These are phyloP conservation scores for Atlantisia rogersi DNA, from an alignment of 2,113 vertebrate species.

Conservation along the genomic window DNA sequence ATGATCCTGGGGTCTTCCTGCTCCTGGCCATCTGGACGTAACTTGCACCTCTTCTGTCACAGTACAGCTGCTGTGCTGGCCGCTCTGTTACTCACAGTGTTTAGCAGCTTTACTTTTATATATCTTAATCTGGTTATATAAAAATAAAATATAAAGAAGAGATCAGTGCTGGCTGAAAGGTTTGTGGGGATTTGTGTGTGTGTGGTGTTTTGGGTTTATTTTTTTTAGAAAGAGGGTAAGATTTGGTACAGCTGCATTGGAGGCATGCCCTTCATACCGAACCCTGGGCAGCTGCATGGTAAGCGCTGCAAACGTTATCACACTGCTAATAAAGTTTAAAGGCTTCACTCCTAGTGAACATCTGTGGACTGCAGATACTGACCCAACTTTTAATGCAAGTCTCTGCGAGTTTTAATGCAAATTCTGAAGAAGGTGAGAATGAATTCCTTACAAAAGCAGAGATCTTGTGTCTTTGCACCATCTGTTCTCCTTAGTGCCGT, in stretches of 20 bases:
- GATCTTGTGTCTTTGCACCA: background rate
- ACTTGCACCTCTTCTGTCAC: accelerated
- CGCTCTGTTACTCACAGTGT: background rate
- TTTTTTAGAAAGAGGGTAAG: background rate
- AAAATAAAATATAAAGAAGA: background rate
- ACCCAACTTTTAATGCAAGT: background rate
- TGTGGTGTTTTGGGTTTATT: background rate
- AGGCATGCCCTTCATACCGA: background rate
- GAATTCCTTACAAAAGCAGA: background rate
- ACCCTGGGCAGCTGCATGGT: background rate
- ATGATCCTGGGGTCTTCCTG: background rate
- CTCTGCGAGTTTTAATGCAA: background rate
- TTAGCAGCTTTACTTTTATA: background rate
- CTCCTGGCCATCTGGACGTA: background rate
- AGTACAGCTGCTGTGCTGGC: background rate
- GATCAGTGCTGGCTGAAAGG: background rate
- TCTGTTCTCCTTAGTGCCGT: background rate
- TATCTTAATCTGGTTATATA: background rate
- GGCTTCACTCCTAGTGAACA: background rate
- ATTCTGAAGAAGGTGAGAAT: background rate
- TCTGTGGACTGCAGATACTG: background rate
- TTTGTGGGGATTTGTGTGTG: background rate
- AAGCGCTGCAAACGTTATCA: background rate
- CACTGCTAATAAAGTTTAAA: background rate
- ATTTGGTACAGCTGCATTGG: background rate